Base-by-base conservation (phyloP, 1,140 invertebrate genomes). In the Kradibia gibbosae region DNA sequence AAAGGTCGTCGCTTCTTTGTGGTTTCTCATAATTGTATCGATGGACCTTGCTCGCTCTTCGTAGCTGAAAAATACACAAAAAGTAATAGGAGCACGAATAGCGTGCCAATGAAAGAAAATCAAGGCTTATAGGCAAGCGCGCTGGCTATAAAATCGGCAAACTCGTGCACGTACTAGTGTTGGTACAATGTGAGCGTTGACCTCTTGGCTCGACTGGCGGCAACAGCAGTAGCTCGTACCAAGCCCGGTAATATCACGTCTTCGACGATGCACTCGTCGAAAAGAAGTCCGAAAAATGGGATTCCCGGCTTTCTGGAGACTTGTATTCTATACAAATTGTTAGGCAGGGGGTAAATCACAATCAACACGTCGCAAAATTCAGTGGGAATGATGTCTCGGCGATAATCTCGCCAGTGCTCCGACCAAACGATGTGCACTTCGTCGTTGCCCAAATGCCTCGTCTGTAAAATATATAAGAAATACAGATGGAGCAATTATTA, bases 401-500 rank as follows among this genome's bases (percentile, higher is more conserved):
- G 94, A 92, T 99, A 99, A 88, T 99, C 97, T 75, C 98, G 93
- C 89, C 93, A 94, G 90, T 99, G 98, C 89, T 99, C 99, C 31
- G 98, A 99, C 99, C 99, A 99, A 22, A 99, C 98, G 82, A 99
- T 98, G 88, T 99, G 98, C 50, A 99, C 97, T 92, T 99, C 99
- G 92, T 99, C 99, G 91, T 99, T 99, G 60, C 98, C 98, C 74
- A 99, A 92, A 93, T 99, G 98, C 17, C 97, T 94, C 31, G 97
- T 97, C 95, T 97, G 86, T 20, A 90, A 92, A 87, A 86, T 76
- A 84, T 82, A 67, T 62, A 74, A 70, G 79, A 73, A 65, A n/a
- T n/a, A n/a, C n/a, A n/a, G n/a, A n/a, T n/a, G n/a, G n/a, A n/a
- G n/a, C n/a, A n/a, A n/a, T n/a, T n/a, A n/a, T n/a, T n/a, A n/a